Percentiles rank a stretch among this genome's conserved stretches.
These are phyloP conservation scores for Pseudotriccus pelzelni DNA, from an alignment of 2,797 vertebrate genomes.

Conservation along the genomic window DNA sequence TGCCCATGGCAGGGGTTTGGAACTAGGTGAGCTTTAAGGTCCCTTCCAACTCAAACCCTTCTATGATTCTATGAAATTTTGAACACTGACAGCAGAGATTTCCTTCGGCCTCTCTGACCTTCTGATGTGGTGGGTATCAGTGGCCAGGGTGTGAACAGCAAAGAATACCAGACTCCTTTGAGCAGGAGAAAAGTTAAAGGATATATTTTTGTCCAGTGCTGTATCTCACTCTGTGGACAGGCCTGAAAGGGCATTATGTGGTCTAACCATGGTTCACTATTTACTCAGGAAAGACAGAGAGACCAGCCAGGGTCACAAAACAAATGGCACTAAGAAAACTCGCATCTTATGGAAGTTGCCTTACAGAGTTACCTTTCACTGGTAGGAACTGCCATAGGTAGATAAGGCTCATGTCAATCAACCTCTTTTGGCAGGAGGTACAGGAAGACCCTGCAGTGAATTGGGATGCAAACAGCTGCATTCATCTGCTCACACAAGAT, in stretches of 20 bases:
- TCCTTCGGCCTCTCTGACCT: not conserved
- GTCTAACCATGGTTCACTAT: not conserved
- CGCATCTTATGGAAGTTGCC: not conserved
- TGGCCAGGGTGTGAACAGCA: fast-evolving
- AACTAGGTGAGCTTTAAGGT: not conserved
- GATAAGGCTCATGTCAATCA: fast-evolving
- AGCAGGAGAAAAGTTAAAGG: not conserved
- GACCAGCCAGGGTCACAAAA: not conserved
- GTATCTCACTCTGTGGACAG: not conserved
- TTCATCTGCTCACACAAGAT: not conserved
- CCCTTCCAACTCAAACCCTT: not conserved
- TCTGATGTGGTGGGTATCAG: not conserved
- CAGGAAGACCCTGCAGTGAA: not conserved
- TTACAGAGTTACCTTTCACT: not conserved
- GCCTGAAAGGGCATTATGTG: not conserved
- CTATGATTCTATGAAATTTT: not conserved
- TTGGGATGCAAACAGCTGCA: not conserved
- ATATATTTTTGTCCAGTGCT: not conserved
- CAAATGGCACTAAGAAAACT: not conserved
- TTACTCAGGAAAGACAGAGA: not conserved
- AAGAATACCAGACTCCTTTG: not conserved
- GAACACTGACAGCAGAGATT: not conserved
- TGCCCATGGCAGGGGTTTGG: not conserved
- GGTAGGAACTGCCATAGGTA: not conserved
- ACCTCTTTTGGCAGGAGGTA: not conserved